phyloP scores from a whole-genome alignment of 2,888 invertebrate species.

The Seladonia tumulorum region DNA sequence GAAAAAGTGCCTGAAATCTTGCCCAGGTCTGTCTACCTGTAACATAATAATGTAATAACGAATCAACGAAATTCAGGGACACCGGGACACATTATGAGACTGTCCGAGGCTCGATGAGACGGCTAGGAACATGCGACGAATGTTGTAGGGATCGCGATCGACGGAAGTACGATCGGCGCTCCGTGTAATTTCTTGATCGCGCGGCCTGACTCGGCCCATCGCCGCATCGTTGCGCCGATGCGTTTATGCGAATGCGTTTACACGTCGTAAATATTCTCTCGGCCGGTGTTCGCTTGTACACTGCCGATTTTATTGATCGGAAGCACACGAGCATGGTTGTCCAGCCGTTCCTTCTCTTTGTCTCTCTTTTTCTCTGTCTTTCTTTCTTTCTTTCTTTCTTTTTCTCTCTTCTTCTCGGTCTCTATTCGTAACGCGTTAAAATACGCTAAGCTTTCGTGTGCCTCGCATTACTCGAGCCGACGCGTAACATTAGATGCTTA shows the following conservation, averaged over 20 bases:
- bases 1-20: too few species aligned
- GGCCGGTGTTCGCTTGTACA: conserved; percentile 21
- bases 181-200: conserved; percentile 10
- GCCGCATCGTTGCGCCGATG: conserved; percentile 4
- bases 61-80: background rate
- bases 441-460: conserved; percentile 41
- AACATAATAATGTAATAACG: background rate
- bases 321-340: background rate
- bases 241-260: conserved; percentile 17
- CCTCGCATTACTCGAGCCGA: conserved; percentile 33
- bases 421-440: conserved; percentile 28
- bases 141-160: background rate
- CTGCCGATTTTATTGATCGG: conserved; percentile 50
- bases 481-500: conserved; percentile 51
- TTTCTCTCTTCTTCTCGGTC: background rate
- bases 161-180: background rate
- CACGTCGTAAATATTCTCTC: conserved; percentile 38
- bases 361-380: background rate
- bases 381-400: background rate
- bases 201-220: background rate
- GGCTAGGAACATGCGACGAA: background rate
- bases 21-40: background rate
- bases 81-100: too few species aligned
- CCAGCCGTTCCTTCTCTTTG: background rate
- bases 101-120: background rate